A percentile compares a stretch with the other conserved stretches of the same genome.
Evolutionary conservation across 2,113 vertebrate species (phyloP).

Genomic region (Silurus asotus): DNA sequence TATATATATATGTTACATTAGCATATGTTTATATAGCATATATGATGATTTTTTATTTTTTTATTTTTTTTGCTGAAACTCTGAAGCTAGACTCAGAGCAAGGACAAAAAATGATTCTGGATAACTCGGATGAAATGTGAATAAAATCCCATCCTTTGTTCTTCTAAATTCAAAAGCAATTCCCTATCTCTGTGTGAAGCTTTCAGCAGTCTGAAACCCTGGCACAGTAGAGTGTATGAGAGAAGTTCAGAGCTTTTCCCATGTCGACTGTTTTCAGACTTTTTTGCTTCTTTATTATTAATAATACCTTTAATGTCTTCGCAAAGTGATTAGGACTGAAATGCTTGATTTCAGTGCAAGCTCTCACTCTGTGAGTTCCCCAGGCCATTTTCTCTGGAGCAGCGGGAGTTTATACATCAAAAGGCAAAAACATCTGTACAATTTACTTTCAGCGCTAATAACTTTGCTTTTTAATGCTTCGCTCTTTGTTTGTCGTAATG

Average conservation of each 20-base stretch:
- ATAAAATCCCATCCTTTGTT: conserved; percentile 48
- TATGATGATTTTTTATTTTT: too few relatives aligned
- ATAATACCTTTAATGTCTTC: conserved; percentile 32
- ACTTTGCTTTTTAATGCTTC: neutral
- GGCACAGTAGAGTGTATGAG: neutral
- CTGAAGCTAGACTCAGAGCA: neutral
- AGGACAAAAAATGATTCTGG: conserved; percentile 16
- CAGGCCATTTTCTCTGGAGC: neutral
- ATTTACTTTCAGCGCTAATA: neutral
- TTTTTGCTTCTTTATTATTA: conserved; percentile 3
- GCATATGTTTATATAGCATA: too few relatives aligned
- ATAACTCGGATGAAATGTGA: conserved; percentile 36
- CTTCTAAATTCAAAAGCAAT: conserved; percentile 47
- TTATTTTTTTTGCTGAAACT: neutral
- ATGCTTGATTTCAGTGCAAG: neutral
- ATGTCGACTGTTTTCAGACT: neutral
- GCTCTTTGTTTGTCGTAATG: neutral
- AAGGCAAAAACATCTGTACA: conserved; percentile 9
- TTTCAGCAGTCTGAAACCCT: neutral
- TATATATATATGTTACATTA: too few relatives aligned
- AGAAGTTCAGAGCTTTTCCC: conserved; percentile 27
- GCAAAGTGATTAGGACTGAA: conserved; percentile 12
- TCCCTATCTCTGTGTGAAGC: conserved; percentile 29
- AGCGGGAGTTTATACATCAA: conserved; percentile 8
- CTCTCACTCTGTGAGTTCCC: neutral